Base-by-base conservation (phyloP, 1,140 invertebrate genomes). In the Bilobella aurantiaca region DNA sequence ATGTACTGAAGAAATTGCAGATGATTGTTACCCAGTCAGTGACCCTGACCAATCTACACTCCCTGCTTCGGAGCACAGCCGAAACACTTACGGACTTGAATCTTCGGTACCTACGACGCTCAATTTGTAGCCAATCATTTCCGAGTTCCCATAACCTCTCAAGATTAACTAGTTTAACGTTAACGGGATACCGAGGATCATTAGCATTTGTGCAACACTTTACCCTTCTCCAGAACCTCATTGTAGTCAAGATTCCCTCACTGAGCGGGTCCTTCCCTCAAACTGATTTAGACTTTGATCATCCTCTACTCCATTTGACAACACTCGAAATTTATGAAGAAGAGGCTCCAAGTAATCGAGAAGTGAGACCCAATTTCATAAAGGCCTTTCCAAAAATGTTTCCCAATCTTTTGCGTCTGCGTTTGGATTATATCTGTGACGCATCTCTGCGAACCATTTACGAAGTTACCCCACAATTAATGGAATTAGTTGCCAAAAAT, bases 21-120 rank as follows among this genome's bases (percentile, higher is more conserved):
- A 62, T 62, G 8, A 37, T 62, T 23, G 28, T 62, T 8, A 62
- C 59, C 2, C 59, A 62, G 28, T 30, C 25, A 3, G 59, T 62
- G 3, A 25, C 34, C 8, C 29, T 62, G 8, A 21, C 29, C 8
- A 62, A 27, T 23, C 32, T 62, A 3, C 59, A 62, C 34, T n/a
- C 8, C 8, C 37, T 62, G 12, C 37, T 62, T 21, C 3, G 14
- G 34, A 34, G 3, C 8, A 42, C 25, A 14, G 5, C 25, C 25
- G 14, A 3, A 21, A 62, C 59, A 2, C 59, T 62, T 14, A 3
- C 5, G 21, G n/a, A 12, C 30, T 28, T 62, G 23, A 46, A 25
- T 21, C 25, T 62, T 2, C 29, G 59, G 30, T 62, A 34, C 28
- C 34, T 62, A 2, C 25, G 37, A 25, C 59, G 59, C 30, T 62